These are phyloP conservation scores for Leucoraja erinaceus DNA, from an alignment of 2,113 vertebrate genomes.

Conservation along the genomic window DNA sequence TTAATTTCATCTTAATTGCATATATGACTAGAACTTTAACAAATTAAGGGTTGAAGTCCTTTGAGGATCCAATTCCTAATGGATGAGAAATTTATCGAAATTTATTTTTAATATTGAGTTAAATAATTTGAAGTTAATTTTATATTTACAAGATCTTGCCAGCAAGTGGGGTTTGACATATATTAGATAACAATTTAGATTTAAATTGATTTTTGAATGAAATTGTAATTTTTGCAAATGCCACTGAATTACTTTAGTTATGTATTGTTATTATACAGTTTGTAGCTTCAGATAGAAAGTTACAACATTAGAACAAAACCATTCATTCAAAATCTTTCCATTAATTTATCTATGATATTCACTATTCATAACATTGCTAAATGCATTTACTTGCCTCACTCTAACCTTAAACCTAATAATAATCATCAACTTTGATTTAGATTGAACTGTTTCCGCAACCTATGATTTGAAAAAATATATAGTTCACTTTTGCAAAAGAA, in stretches of 20 bases:
- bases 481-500: not conserved
- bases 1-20: conserved; percentile 15
- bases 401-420: not conserved
- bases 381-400: not conserved
- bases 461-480: not conserved
- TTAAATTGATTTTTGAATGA: conserved; percentile 23
- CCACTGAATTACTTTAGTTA: not conserved
- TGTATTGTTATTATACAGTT: not conserved
- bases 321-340: not conserved
- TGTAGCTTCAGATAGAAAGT: not conserved
- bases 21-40: conserved; percentile 10
- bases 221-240: conserved; percentile 27
- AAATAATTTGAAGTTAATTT: conserved; percentile 22
- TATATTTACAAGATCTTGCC: conserved; percentile 3
- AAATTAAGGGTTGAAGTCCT: conserved; percentile 28
- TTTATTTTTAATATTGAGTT: conserved; percentile 29
- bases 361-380: not conserved
- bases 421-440: not conserved
- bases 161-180: not conserved
- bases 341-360: not conserved
- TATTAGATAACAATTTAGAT: conserved; percentile 19
- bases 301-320: not conserved
- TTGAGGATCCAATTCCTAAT: not conserved
- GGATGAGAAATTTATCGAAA: conserved; percentile 30
- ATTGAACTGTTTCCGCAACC: not conserved